Percentiles rank a stretch among this genome's conserved stretches.
Conservation (phyloP, 1,140 invertebrate species). For the Agrypnia vestita region DNA sequence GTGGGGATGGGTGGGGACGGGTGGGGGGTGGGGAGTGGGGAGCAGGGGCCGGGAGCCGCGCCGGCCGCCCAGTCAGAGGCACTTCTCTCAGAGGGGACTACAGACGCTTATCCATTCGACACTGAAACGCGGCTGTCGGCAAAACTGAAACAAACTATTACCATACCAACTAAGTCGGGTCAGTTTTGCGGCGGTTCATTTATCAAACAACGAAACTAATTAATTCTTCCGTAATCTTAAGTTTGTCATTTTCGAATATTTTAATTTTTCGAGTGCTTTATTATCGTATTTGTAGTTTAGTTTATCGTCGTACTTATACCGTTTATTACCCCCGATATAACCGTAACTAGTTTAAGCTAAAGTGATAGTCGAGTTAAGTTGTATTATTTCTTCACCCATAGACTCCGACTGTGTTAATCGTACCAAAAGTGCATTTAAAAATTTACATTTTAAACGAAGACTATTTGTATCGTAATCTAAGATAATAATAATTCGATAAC, state of each 20-base stretch:
- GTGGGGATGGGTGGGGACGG: neutral
- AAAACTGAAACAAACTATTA: conserved; percentile 19
- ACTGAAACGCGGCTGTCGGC: neutral
- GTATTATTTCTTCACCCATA: neutral
- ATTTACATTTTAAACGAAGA: neutral
- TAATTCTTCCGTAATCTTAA: conserved; percentile 18
- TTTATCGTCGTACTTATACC: conserved; percentile 31
- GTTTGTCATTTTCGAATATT: neutral
- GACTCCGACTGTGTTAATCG: conserved; percentile 37
- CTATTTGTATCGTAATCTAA: neutral
- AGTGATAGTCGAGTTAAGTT: conserved; percentile 3
- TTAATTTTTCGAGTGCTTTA: conserved; percentile 16
- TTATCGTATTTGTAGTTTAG: conserved; percentile 22
- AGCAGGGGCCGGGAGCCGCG: neutral
- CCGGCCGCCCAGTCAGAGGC: conserved; percentile 27
- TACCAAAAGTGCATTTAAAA: conserved; percentile 51
- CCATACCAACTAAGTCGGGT: neutral
- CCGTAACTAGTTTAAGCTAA: neutral
- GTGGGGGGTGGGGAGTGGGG: neutral
- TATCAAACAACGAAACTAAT: conserved; percentile 18
- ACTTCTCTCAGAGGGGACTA: conserved; percentile 38
- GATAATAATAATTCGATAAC: conserved; percentile 7
- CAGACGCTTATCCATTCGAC: conserved; percentile 41
- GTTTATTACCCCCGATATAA: neutral
- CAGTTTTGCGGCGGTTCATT: conserved; percentile 29